Conservation (phyloP, 2,888 invertebrate species). For the Drosophila percnosoma region DNA sequence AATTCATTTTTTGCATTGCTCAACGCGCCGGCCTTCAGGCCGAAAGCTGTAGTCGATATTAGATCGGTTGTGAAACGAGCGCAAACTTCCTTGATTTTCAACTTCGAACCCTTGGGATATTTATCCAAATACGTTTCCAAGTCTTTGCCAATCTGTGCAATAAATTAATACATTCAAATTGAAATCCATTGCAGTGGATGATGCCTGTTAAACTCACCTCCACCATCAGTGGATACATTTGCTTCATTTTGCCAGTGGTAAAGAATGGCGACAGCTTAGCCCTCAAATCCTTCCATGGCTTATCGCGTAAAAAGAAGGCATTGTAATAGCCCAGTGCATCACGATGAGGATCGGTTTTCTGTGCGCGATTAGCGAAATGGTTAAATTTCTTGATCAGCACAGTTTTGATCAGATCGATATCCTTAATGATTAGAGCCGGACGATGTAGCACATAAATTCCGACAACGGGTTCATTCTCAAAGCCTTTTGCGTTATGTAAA, state of each 20-base stretch:
- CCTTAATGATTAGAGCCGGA: slow-evolving; percentile 83
- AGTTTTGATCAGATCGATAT: slow-evolving; percentile 84
- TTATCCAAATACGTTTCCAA: slow-evolving; percentile 46
- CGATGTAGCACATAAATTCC: slow-evolving; percentile 84
- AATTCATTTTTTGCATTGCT: slow-evolving; percentile 63
- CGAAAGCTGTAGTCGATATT: slow-evolving; percentile 85
- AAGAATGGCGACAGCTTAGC: slow-evolving; percentile 85
- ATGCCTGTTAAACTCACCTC: slow-evolving; percentile 59
- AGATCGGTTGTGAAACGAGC: slow-evolving; percentile 82
- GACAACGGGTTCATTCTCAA: slow-evolving; percentile 67
- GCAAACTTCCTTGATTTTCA: slow-evolving; percentile 54
- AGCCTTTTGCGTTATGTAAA: slow-evolving; percentile 57
- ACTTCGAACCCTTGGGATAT: not conserved
- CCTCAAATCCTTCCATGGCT: slow-evolving; percentile 84
- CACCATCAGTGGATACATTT: slow-evolving; percentile 80
- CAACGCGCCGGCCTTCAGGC: slow-evolving; percentile 83
- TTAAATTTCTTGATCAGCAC: slow-evolving; percentile 85
- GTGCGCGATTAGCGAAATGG: slow-evolving; percentile 82
- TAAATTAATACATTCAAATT: not conserved
- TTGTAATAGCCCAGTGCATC: slow-evolving; percentile 84
- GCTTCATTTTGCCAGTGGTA: slow-evolving; percentile 82
- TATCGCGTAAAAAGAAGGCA: slow-evolving; percentile 84
- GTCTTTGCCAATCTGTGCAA: slow-evolving; percentile 60
- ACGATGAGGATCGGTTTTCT: slow-evolving; percentile 65
- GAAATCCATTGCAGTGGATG: not conserved